phyloP scores from a whole-genome alignment of 2,888 invertebrate genomes.

The Anoplius nigerrimus region DNA sequence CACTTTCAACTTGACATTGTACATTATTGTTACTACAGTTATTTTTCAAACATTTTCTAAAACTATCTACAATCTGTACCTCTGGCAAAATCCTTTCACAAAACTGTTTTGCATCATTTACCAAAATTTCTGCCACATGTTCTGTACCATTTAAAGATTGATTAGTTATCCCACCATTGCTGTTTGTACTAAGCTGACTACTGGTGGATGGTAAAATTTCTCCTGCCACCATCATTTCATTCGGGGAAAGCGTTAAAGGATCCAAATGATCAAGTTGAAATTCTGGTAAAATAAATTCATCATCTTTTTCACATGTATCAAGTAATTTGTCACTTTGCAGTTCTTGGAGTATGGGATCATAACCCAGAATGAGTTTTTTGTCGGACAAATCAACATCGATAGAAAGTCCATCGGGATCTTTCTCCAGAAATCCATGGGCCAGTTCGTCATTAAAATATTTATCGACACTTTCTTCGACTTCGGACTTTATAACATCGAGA shows the following conservation, averaged over 20 bases:
- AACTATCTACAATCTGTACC: background rate
- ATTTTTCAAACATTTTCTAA: slow-evolving; percentile 25
- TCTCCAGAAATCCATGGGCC: slow-evolving; percentile 62
- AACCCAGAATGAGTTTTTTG: slow-evolving; percentile 62
- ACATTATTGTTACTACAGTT: slow-evolving; percentile 31
- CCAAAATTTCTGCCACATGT: background rate
- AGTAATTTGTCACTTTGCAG: slow-evolving; percentile 65
- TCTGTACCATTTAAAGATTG: slow-evolving; percentile 13
- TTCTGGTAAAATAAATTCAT: slow-evolving; percentile 65
- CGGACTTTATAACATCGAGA: slow-evolving; percentile 63
- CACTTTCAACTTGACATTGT: background rate
- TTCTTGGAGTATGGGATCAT: slow-evolving; percentile 66
- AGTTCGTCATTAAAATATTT: slow-evolving; percentile 64
- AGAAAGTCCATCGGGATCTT: slow-evolving; percentile 61
- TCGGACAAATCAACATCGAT: slow-evolving; percentile 65
- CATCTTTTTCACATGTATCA: slow-evolving; percentile 62
- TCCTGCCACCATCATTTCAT: slow-evolving; percentile 67
- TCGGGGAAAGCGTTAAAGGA: slow-evolving; percentile 60
- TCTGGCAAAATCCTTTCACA: background rate
- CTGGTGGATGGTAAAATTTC: slow-evolving; percentile 66
- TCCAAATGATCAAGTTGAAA: slow-evolving; percentile 68
- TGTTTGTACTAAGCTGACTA: slow-evolving; percentile 37
- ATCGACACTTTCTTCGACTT: slow-evolving; percentile 59
- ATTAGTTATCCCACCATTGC: slow-evolving; percentile 2
- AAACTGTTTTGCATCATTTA: no score